Conservation (phyloP, 2,113 vertebrate genomes). For the Trogon surrucura region DNA sequence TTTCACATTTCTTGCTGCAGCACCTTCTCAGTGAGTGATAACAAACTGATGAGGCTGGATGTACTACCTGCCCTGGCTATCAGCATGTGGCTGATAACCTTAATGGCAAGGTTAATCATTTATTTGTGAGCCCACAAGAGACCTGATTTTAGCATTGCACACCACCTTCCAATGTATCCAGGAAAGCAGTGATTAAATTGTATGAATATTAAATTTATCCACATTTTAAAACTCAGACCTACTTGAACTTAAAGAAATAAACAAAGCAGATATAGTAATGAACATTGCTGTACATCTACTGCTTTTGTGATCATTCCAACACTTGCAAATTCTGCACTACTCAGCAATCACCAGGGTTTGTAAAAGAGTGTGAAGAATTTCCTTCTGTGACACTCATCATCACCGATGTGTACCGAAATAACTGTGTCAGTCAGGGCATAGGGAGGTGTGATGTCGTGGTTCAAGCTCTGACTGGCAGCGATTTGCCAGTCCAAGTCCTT, state of each 20-base stretch:
- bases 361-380: background rate
- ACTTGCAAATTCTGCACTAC: background rate
- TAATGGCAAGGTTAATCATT: background rate
- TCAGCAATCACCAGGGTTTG: background rate
- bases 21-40: background rate
- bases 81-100: background rate
- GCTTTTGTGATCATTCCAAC: background rate
- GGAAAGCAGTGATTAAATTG: background rate
- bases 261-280: background rate
- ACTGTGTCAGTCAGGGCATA: background rate
- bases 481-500: background rate
- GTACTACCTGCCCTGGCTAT: background rate
- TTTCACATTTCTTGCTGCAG: background rate
- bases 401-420: background rate
- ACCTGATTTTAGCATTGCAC: background rate
- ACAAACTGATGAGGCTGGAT: background rate
- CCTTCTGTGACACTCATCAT: background rate
- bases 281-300: background rate
- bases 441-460: background rate
- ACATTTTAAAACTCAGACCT: background rate
- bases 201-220: background rate
- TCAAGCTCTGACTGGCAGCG: background rate
- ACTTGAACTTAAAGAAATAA: background rate
- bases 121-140: background rate
- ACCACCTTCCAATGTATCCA: background rate